Evolutionary conservation across 64 coral and sea anemone genomes (phyloP).

Genomic region (Actinia tenebrosa): DNA sequence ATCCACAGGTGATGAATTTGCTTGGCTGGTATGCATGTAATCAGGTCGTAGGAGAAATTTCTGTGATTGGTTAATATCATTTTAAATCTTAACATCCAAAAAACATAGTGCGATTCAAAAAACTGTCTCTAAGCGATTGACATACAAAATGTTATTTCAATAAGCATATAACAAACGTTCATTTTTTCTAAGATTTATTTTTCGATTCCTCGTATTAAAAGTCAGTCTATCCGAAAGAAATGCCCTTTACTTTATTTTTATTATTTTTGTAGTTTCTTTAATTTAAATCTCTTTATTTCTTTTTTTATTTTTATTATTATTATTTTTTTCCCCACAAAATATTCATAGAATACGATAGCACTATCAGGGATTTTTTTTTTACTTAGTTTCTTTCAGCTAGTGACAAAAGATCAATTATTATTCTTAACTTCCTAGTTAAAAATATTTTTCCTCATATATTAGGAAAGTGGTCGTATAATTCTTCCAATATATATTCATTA

Average conservation of each 20-base stretch:
- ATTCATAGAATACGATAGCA: too few relatives aligned
- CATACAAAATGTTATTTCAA: background rate
- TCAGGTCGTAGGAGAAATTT: conserved; percentile 29
- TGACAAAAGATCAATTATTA: too few relatives aligned
- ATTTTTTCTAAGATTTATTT: too few relatives aligned
- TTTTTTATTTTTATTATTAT: too few relatives aligned
- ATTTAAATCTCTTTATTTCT: too few relatives aligned
- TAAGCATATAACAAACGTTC: background rate
- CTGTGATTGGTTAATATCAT: conserved; percentile 61
- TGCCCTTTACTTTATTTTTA: background rate
- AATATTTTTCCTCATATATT: too few relatives aligned
- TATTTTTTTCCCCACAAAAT: too few relatives aligned
- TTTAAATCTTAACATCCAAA: background rate
- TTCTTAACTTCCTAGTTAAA: too few relatives aligned
- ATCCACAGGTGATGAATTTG: conserved; percentile 86
- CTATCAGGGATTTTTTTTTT: too few relatives aligned
- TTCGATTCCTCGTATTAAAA: too few relatives aligned
- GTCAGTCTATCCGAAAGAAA: too few relatives aligned
- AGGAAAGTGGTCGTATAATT: background rate
- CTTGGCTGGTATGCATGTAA: conserved; percentile 74
- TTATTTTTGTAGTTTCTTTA: background rate
- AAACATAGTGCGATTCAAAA: conserved; percentile 57
- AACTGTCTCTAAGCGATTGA: background rate
- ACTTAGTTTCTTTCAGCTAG: too few relatives aligned
- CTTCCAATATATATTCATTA: background rate